phyloP scores from a whole-genome alignment of 2,888 invertebrate genomes.

The Chesias legatella region DNA sequence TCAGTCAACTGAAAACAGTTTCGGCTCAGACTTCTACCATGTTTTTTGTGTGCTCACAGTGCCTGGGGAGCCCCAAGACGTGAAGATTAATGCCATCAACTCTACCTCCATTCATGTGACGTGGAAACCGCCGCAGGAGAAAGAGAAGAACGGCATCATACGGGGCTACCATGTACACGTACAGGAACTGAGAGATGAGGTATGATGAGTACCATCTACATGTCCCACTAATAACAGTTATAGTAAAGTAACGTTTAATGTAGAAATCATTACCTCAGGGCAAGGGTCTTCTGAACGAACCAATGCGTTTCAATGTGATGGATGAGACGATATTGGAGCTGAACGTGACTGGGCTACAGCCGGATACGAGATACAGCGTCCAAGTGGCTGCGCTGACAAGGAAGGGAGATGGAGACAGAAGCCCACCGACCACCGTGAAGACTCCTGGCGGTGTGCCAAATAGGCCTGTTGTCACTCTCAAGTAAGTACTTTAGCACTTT shows the following conservation, averaged over 20 bases:
- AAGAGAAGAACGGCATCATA: slow-evolving; percentile 96
- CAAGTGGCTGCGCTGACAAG: slow-evolving; percentile 97
- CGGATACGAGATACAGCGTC: slow-evolving; percentile 96
- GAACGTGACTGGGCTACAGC: slow-evolving; percentile 94
- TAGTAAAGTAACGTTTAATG: slow-evolving; percentile 9
- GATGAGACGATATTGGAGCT: slow-evolving; percentile 88
- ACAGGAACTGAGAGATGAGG: slow-evolving; percentile 93
- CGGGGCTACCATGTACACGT: slow-evolving; percentile 98
- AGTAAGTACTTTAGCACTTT: slow-evolving; percentile 74
- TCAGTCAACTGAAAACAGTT: slow-evolving; percentile 49
- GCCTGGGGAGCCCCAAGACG: slow-evolving; percentile 97
- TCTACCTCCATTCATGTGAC: slow-evolving; percentile 97
- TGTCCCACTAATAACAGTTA: background rate
- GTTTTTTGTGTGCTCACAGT: slow-evolving; percentile 83
- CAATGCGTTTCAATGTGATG: slow-evolving; percentile 91
- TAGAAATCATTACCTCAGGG: slow-evolving; percentile 66
- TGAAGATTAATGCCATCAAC: slow-evolving; percentile 93
- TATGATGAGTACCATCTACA: slow-evolving; percentile 38
- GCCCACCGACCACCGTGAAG: slow-evolving; percentile 89
- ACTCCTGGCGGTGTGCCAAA: slow-evolving; percentile 97
- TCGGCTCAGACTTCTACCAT: slow-evolving; percentile 46
- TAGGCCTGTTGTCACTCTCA: slow-evolving; percentile 88
- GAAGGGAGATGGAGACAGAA: slow-evolving; percentile 97
- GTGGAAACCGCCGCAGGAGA: slow-evolving; percentile 96
- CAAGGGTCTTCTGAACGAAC: slow-evolving; percentile 90